Percentiles rank a stretch among this genome's conserved stretches.
Evolutionary conservation across 2,888 invertebrate genomes (phyloP).

Genomic region (Adelognathus sp.): DNA sequence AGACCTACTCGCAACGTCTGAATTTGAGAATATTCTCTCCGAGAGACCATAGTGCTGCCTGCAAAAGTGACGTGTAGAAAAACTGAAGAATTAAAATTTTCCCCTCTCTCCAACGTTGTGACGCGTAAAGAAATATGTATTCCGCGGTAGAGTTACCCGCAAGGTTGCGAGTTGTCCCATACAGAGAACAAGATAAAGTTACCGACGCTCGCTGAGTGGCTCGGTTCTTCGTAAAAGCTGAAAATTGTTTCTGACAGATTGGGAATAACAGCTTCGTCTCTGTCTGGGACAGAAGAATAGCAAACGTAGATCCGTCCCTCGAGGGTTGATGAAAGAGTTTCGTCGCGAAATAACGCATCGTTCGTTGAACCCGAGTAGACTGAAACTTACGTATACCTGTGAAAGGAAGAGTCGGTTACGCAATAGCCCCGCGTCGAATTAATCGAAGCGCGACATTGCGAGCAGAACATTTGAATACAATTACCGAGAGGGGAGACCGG

Average conservation of each 20-base stretch:
- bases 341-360: constrained; percentile 5
- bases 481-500: no score
- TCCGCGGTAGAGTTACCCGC: not conserved
- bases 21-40: not conserved
- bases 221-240: not conserved
- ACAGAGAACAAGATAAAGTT: not conserved
- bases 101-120: not conserved
- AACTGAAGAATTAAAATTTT: not conserved
- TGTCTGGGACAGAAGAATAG: constrained; percentile 52
- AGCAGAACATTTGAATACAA: no score
- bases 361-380: not conserved
- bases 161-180: no score
- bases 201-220: not conserved
- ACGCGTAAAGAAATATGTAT: not conserved
- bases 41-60: not conserved
- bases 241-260: constrained; percentile 58
- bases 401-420: not conserved
- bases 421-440: not conserved
- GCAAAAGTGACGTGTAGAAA: not conserved
- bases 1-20: not conserved
- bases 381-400: not conserved
- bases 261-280: constrained; percentile 37
- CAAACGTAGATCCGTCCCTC: not conserved
- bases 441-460: not conserved
- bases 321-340: constrained; percentile 36